Base-by-base conservation (phyloP, 1,140 invertebrate species). In the Galendromus occidentalis region DNA sequence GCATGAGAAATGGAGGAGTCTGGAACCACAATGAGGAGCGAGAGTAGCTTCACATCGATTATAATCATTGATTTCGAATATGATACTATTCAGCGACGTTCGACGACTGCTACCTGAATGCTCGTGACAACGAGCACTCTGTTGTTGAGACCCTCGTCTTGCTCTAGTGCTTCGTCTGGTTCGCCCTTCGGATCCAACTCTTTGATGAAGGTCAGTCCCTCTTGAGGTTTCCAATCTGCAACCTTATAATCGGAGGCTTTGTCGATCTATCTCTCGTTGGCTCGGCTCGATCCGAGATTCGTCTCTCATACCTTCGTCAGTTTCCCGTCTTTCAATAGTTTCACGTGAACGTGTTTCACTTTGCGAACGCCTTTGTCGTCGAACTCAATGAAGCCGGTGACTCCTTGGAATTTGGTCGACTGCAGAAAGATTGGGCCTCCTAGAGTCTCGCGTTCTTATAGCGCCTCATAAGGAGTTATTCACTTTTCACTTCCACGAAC, bases 181-280 rank as follows among this genome's bases (percentile, higher is more conserved):
- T 59, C 51, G 1, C 51, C 51, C 51, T 59, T 59, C 33, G 51
- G 51, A 59, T 59, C 51, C 17, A 59, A 22, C 33, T 59, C 51
- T 59, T 59, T 59, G 2, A 59, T 59, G 51, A 59, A 59, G n/a
- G 51, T 59, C 14, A 59, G 51, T 20, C 51, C 51, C 17, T 59
- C 51, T 25, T 17, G 12, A 20, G 51, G 51, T 20, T 14, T 25
- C 51, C 51, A 59, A 22, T 59, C 51, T 14, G 51, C 51, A 29
- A 59, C 51, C 51, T 59, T 59, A 39, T 9, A 39, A 39, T 39
- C 33, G 4, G 9, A 39, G 4, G 4, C 33, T 39, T 39, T 39
- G 33, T 39, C 33, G 33, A 39, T 39, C 4, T 39, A n/a, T n/a
- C n/a, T n/a, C n/a, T n/a, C n/a, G n/a, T 39, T 4, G 9, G 33